These are phyloP conservation scores for Ailurus styani DNA, from an alignment of 2,113 vertebrate species.

Conservation along the genomic window DNA sequence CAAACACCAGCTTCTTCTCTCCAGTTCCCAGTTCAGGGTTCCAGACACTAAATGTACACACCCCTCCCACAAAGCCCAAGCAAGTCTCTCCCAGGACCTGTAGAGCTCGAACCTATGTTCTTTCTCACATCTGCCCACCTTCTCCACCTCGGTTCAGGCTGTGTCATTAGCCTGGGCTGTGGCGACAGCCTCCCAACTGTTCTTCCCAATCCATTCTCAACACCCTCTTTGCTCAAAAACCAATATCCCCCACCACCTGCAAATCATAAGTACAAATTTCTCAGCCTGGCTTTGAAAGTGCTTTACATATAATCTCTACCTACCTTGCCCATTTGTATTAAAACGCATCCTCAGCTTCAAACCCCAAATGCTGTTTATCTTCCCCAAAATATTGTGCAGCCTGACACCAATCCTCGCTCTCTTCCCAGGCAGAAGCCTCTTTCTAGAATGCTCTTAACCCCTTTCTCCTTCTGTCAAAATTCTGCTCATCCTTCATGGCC, in stretches of 20 bases:
- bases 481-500: neutral
- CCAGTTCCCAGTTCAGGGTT: neutral
- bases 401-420: neutral
- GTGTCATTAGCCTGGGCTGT: neutral
- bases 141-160: neutral
- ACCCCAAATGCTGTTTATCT: neutral
- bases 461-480: neutral
- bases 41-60: neutral
- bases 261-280: neutral
- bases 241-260: neutral
- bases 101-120: neutral
- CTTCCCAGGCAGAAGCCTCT: neutral
- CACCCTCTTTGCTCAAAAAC: neutral
- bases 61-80: neutral
- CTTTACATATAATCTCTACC: neutral
- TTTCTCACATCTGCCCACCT: neutral
- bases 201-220: neutral
- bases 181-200: neutral
- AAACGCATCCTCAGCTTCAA: neutral
- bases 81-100: neutral
- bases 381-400: neutral
- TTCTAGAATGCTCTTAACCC: neutral
- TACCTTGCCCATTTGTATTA: neutral
- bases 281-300: neutral
- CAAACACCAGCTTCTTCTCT: neutral